Evolutionary conservation across 1,140 invertebrate genomes (phyloP), one percentile per base, ranked within the genome.

Genomic region (Delia radicum): DNA sequence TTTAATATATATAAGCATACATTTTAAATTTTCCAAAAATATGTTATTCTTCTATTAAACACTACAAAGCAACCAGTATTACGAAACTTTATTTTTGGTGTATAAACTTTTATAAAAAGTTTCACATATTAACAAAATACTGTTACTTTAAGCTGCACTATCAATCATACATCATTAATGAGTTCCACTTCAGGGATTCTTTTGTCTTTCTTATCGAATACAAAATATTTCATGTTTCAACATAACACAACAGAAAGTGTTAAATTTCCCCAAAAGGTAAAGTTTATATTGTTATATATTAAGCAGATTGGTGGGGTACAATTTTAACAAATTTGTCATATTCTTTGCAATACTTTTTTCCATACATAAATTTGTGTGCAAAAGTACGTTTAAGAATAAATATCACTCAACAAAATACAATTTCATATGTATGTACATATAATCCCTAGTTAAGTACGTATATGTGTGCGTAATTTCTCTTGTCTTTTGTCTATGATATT

Each of bases 311-410:
- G 28, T 65, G 28, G 27, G 12, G 15, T 29, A 27, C 12, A 65
- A 65, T 65, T n/a, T 65, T 65, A 65, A 65, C 28, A 65, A 65
- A 65, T 65, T 65, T 65, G 62, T 65, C 62, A 65, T 65, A 29
- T 65, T 28, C 28, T 65, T 65, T 65, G 26, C 3, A 8, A 8
- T 63, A 26, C 13, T 65, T 65, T n/a, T 27, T n/a, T n/a, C n/a
- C n/a, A n/a, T n/a, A n/a, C n/a, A n/a, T n/a, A n/a, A 21, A 3
- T 61, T 21, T 6, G 55, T 61, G 15, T 63, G 12, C 61, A 63
- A 33, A 33, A 33, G 4, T 5, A 33, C 10, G 31, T 33, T 33
- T 33, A 12, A 24, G 61, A 63, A 63, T n/a, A n/a, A n/a, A n/a
- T n/a, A n/a, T n/a, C n/a, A n/a, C n/a, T n/a, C n/a, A n/a, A n/a